phyloP scores from a whole-genome alignment of 2,888 invertebrate genomes.

The Tetramorium bicarinatum region DNA sequence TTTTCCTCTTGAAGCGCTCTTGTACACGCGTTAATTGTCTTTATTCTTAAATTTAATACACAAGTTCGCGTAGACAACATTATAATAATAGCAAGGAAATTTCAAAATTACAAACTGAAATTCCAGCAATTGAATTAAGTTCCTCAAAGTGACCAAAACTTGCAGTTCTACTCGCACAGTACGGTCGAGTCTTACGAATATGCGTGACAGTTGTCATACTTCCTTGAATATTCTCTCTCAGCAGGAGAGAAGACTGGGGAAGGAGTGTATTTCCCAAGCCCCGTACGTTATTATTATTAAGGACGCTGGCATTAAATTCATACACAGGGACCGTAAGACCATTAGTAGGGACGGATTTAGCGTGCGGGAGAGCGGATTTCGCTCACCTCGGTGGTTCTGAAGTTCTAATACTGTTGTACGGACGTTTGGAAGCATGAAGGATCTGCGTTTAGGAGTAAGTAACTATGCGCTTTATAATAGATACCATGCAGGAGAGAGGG shows the following conservation, averaged over 20 bases:
- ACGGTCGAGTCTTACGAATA: constrained; percentile 18
- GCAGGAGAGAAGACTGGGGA: neutral
- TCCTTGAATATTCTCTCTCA: constrained; percentile 43
- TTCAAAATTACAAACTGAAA: neutral
- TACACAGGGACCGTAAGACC: constrained; percentile 35
- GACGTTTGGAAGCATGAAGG: constrained; percentile 17
- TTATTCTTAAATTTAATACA: neutral
- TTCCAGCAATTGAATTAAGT: constrained; percentile 10
- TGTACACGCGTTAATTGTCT: neutral
- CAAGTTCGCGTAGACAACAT: neutral
- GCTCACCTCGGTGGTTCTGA: neutral
- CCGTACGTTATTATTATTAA: constrained; percentile 47
- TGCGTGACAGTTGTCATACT: constrained; percentile 42
- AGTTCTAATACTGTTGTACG: constrained; percentile 30
- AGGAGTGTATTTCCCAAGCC: constrained; percentile 11
- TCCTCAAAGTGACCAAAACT: constrained; percentile 23
- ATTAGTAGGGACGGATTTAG: constrained; percentile 48
- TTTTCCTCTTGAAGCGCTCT: neutral
- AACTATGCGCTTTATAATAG: constrained; percentile 21
- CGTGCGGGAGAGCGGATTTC: constrained; percentile 23
- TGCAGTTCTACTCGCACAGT: neutral
- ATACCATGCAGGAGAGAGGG: neutral
- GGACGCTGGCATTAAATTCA: constrained; percentile 41
- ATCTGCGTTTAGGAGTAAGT: constrained; percentile 21
- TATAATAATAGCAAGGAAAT: neutral